phyloP scores from a whole-genome alignment of 53 echinoderm and acorn worm genomes.

The Echinarachnius parma region DNA sequence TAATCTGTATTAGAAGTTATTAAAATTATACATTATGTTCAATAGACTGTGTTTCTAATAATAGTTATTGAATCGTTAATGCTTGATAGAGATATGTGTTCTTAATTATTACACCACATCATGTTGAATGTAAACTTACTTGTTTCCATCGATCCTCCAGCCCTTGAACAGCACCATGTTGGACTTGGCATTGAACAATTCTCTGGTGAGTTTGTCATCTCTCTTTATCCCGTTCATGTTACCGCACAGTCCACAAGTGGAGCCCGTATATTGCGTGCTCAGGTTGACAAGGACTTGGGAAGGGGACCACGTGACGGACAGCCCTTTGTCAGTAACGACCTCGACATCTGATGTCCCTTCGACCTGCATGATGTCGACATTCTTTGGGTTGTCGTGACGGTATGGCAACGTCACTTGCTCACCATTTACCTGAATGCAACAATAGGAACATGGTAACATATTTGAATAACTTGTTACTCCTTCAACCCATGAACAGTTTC shows the following conservation, averaged over 20 bases:
- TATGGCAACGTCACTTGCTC: conserved; percentile 57
- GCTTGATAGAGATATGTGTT: too few relatives aligned
- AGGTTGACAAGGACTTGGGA: conserved; percentile 39
- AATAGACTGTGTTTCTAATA: too few relatives aligned
- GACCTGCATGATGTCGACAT: conserved; percentile 35
- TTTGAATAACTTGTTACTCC: too few relatives aligned
- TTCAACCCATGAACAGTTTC: too few relatives aligned
- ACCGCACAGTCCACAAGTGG: conserved; percentile 66
- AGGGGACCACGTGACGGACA: conserved; percentile 54
- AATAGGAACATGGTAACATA: not conserved
- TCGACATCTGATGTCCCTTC: not conserved
- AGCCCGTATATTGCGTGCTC: conserved; percentile 1
- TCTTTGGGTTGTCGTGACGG: conserved; percentile 48
- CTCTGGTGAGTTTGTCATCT: conserved; percentile 65
- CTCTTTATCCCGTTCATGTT: conserved; percentile 66
- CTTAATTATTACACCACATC: too few relatives aligned
- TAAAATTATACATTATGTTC: too few relatives aligned
- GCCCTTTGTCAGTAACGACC: conserved; percentile 54
- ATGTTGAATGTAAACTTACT: conserved; percentile 7
- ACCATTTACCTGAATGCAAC: conserved; percentile 41
- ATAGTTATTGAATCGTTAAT: too few relatives aligned
- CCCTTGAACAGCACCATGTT: conserved; percentile 62
- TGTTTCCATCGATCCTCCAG: conserved; percentile 80
- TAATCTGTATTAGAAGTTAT: too few relatives aligned
- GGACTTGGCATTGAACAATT: conserved; percentile 49